Conservation (phyloP, 2,797 vertebrate genomes). For the Otolemur crassicaudatus region DNA sequence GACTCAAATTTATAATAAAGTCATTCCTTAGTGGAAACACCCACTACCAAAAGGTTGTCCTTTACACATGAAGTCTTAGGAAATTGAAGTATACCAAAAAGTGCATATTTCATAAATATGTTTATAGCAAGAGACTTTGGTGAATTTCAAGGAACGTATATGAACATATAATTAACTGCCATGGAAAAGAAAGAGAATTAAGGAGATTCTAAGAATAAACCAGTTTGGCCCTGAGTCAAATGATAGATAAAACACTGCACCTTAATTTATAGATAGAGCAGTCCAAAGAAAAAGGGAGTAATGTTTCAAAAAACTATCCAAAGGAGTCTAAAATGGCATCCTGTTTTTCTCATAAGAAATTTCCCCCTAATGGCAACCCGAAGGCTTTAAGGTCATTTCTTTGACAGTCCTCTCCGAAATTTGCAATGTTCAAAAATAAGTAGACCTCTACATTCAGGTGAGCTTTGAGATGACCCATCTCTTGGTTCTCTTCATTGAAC, state of each 20-base stretch:
- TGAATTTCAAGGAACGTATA: background rate
- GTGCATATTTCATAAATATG: background rate
- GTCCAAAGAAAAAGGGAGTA: background rate
- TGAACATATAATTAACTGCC: background rate
- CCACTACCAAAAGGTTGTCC: background rate
- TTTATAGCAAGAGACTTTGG: background rate
- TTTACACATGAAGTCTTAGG: background rate
- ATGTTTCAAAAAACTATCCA: background rate
- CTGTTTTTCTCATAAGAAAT: background rate
- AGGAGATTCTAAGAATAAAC: background rate
- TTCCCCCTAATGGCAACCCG: background rate
- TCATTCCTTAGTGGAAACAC: background rate
- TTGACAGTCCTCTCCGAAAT: background rate
- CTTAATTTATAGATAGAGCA: background rate
- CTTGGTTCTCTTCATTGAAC: constrained; percentile 23
- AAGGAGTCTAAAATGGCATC: background rate
- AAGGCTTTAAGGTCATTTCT: background rate
- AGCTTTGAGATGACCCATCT: background rate
- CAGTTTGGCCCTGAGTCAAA: background rate
- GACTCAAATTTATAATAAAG: constrained; percentile 41
- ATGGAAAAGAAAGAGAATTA: background rate
- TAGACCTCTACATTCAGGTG: background rate
- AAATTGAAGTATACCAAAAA: background rate
- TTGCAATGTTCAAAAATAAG: background rate
- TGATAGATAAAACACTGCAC: background rate